Percentiles rank a stretch among this genome's conserved stretches.
These are phyloP conservation scores for Smittia sp. DNA, from an alignment of 2,888 invertebrate species.

Conservation along the genomic window DNA sequence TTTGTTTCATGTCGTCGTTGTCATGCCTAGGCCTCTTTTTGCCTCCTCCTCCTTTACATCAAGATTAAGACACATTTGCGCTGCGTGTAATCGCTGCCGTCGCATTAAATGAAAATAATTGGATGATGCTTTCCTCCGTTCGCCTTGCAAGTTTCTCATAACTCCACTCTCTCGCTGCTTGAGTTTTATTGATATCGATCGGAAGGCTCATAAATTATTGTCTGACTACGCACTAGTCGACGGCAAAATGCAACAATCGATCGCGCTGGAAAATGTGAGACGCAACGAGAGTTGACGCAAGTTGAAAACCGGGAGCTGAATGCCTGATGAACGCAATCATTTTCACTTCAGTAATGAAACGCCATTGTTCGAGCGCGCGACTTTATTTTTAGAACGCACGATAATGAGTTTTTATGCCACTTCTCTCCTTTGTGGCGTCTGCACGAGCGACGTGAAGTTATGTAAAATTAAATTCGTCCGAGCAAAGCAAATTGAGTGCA, in stretches of 20 bases:
- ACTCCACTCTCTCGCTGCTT: neutral
- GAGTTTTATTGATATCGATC: constrained; percentile 33
- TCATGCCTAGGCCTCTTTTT: neutral
- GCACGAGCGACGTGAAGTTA: constrained; percentile 6
- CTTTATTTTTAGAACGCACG: neutral
- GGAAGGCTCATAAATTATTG: constrained; percentile 35
- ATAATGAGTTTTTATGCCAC: too few species aligned
- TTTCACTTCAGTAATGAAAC: neutral
- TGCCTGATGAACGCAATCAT: neutral
- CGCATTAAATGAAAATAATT: constrained; percentile 35
- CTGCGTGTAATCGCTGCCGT: constrained; percentile 36
- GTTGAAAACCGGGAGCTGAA: neutral
- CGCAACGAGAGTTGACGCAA: neutral
- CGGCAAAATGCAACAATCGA: constrained; percentile 10
- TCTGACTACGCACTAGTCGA: constrained; percentile 12
- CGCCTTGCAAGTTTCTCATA: neutral
- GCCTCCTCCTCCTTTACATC: constrained; percentile 7
- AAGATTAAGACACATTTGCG: constrained; percentile 37
- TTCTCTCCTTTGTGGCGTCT: neutral
- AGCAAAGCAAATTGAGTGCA: neutral
- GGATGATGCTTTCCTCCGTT: neutral
- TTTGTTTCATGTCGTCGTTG: constrained; percentile 25
- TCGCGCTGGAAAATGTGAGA: neutral
- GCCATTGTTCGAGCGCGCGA: neutral
- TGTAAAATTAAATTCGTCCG: neutral